Conservation (phyloP, 2,113 vertebrate species). For the Nipponia nippon region DNA sequence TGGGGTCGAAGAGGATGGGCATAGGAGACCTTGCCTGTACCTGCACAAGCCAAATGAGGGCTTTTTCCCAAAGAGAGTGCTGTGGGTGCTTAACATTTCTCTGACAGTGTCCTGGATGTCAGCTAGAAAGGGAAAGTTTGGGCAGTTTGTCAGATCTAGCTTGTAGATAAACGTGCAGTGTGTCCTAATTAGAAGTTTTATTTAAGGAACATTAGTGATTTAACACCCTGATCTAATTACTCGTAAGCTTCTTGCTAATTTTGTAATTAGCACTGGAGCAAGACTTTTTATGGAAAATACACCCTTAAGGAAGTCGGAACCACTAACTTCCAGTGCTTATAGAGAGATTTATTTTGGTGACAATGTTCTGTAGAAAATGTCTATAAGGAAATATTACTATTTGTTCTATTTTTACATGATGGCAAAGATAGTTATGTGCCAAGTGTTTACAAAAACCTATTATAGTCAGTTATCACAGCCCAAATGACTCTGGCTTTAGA, state of each 20-base stretch:
- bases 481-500: background rate
- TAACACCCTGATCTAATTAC: slow-evolving; percentile 4
- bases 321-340: background rate
- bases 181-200: slow-evolving; percentile 45
- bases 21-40: background rate
- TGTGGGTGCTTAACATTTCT: background rate
- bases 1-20: background rate
- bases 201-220: slow-evolving; percentile 20
- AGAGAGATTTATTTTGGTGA: background rate
- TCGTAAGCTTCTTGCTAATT: background rate
- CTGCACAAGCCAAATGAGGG: background rate
- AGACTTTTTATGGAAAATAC: background rate
- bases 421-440: background rate
- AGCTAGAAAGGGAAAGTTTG: background rate
- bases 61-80: background rate
- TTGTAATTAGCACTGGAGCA: background rate
- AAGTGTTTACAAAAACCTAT: background rate
- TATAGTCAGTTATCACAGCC: background rate
- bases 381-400: background rate
- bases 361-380: background rate
- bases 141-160: background rate
- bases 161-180: background rate
- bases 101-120: background rate
- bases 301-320: background rate
- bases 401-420: background rate